A percentile compares a stretch with the other conserved stretches of the same genome.
Conservation (phyloP, 2,797 vertebrate species). For the Eleutherodactylus coqui region DNA sequence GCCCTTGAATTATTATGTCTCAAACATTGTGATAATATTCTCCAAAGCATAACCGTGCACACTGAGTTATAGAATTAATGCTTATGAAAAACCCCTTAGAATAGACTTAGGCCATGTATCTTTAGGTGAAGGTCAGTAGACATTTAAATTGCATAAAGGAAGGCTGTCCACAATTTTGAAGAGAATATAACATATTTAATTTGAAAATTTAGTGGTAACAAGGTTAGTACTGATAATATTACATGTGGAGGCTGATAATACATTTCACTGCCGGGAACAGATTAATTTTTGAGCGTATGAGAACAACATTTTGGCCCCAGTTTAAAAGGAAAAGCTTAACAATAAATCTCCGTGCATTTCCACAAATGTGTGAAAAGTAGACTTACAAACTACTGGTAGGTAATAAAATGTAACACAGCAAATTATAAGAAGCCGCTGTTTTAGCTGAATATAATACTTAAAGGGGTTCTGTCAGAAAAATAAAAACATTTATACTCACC, state of each 20-base stretch:
- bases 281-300: too few species aligned
- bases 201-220: neutral
- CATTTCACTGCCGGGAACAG: too few species aligned
- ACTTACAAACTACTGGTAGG: neutral
- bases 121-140: neutral
- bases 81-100: too few species aligned
- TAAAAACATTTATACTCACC: too few species aligned
- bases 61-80: too few species aligned
- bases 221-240: neutral
- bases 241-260: neutral
- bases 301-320: too few species aligned
- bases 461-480: too few species aligned
- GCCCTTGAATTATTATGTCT: too few species aligned
- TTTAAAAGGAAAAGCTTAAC: neutral
- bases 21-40: too few species aligned
- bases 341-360: neutral
- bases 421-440: neutral
- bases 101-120: neutral
- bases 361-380: neutral
- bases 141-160: too few species aligned
- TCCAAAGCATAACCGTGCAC: too few species aligned
- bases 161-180: too few species aligned
- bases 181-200: neutral
- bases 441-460: constrained; percentile 30
- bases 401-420: neutral